phyloP scores from a whole-genome alignment of 2,113 vertebrate species.

The Ailuropoda melanoleuca region DNA sequence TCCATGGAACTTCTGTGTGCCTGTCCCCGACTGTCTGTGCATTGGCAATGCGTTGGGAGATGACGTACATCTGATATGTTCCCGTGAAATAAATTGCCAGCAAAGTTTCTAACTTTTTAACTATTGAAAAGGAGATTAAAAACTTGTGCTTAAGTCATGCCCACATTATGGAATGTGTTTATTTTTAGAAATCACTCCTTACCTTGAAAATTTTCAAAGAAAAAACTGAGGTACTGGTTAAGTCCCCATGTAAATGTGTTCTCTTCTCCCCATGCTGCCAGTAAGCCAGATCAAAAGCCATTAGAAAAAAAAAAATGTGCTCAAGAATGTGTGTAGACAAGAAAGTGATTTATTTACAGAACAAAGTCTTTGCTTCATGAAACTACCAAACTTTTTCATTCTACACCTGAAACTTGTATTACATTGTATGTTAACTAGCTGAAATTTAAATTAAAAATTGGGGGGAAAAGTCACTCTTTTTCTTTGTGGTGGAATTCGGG shows the following conservation, averaged over 20 bases:
- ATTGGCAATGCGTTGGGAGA: neutral
- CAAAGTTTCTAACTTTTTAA: constrained; percentile 67
- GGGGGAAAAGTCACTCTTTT: constrained; percentile 51
- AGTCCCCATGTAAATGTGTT: neutral
- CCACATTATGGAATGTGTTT: constrained; percentile 41
- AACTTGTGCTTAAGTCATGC: neutral
- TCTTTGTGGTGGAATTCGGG: constrained; percentile 73
- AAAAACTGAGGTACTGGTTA: neutral
- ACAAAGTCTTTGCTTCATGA: constrained; percentile 74
- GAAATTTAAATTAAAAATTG: neutral
- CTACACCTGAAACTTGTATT: neutral
- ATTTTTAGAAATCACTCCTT: constrained; percentile 60
- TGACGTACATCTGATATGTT: neutral
- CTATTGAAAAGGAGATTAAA: neutral
- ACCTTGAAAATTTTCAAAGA: constrained; percentile 21
- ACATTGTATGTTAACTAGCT: neutral
- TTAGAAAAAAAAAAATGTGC: constrained; percentile 70
- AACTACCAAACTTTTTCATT: constrained; percentile 61
- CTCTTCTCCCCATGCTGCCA: constrained; percentile 26
- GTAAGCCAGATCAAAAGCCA: constrained; percentile 77
- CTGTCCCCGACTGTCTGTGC: neutral
- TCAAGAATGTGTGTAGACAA: constrained; percentile 46
- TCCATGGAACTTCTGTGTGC: neutral
- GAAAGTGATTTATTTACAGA: constrained; percentile 56
- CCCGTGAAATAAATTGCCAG: constrained; percentile 54